Percentiles rank a stretch among this genome's conserved stretches.
These are phyloP conservation scores for Lophius americanus DNA, from an alignment of 2,797 vertebrate species.

Conservation along the genomic window DNA sequence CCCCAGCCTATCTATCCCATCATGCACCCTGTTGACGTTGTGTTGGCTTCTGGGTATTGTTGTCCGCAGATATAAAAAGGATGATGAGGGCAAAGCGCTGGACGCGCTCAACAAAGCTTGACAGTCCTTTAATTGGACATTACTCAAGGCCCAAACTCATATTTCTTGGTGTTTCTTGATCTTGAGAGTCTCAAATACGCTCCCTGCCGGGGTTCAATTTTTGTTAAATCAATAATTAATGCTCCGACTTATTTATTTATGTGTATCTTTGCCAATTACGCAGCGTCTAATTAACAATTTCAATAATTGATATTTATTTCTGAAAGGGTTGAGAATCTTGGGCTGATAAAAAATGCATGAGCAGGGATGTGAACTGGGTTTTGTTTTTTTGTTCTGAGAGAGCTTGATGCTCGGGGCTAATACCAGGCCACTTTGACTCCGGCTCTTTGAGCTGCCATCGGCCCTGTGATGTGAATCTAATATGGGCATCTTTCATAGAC, in stretches of 20 bases:
- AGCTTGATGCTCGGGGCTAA: slow-evolving; percentile 80
- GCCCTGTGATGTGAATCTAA: slow-evolving; percentile 84
- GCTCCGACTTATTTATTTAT: slow-evolving; percentile 84
- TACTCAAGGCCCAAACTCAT: slow-evolving; percentile 84
- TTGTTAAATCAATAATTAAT: slow-evolving; percentile 85
- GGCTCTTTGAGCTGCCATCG: slow-evolving; percentile 80
- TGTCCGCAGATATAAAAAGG: slow-evolving; percentile 59
- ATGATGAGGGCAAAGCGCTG: slow-evolving; percentile 63
- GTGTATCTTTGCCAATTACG: slow-evolving; percentile 82
- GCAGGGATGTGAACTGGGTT: slow-evolving; percentile 77
- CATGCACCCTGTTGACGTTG: slow-evolving; percentile 60
- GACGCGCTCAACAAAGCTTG: slow-evolving; percentile 69
- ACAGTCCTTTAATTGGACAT: slow-evolving; percentile 84
- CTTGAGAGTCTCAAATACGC: slow-evolving; percentile 79
- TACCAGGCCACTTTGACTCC: slow-evolving; percentile 85
- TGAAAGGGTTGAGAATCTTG: slow-evolving; percentile 79
- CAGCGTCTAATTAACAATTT: slow-evolving; percentile 84
- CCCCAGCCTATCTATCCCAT: slow-evolving; percentile 51
- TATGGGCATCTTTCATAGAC: slow-evolving; percentile 81
- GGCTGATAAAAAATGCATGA: slow-evolving; percentile 84
- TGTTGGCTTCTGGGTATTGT: slow-evolving; percentile 65
- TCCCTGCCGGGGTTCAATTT: slow-evolving; percentile 74
- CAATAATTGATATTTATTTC: slow-evolving; percentile 89
- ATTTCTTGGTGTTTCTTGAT: slow-evolving; percentile 82
- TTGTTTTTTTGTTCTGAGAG: slow-evolving; percentile 84